Evolutionary conservation across 1,140 invertebrate genomes (phyloP).

Genomic region (Aphelinus certus): DNA sequence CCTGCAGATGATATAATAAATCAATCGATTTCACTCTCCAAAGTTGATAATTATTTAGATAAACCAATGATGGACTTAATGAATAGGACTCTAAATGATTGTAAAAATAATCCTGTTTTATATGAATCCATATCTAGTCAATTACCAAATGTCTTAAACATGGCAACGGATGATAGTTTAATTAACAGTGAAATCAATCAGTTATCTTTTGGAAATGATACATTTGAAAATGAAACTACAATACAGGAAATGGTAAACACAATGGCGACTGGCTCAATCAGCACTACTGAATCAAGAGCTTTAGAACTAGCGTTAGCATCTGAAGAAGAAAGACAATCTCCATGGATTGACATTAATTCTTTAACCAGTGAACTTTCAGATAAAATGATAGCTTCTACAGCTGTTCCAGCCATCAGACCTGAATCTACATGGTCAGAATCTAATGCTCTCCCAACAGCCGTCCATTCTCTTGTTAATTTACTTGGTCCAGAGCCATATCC

Average conservation of each 20-base stretch:
- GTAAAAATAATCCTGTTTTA: conserved; percentile 37
- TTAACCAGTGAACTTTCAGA: conserved; percentile 35
- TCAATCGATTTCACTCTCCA: conserved; percentile 34
- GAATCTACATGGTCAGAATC: conserved; percentile 62
- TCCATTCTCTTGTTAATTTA: conserved; percentile 71
- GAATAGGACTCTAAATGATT: conserved; percentile 31
- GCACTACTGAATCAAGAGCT: conserved; percentile 65
- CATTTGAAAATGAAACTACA: conserved; percentile 40
- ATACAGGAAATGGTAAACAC: conserved; percentile 31
- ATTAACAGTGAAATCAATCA: conserved; percentile 46
- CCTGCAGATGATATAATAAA: conserved; percentile 27
- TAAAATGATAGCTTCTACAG: conserved; percentile 70
- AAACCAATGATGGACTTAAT: conserved; percentile 38
- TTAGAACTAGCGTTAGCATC: conserved; percentile 76
- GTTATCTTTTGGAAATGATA: conserved; percentile 43
- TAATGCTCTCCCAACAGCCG: conserved; percentile 75
- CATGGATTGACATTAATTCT: conserved; percentile 70
- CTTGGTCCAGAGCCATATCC: conserved; percentile 61
- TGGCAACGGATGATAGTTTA: conserved; percentile 40
- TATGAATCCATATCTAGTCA: conserved; percentile 51
- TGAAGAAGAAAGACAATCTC: conserved; percentile 77
- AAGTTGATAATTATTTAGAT: conserved; percentile 31
- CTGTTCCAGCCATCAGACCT: conserved; percentile 67
- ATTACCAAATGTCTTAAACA: conserved; percentile 45
- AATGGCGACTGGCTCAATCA: background rate